Evolutionary conservation across 2,113 vertebrate species (phyloP), one percentile per base, ranked within the genome.

Genomic region (Leuciscus idus): DNA sequence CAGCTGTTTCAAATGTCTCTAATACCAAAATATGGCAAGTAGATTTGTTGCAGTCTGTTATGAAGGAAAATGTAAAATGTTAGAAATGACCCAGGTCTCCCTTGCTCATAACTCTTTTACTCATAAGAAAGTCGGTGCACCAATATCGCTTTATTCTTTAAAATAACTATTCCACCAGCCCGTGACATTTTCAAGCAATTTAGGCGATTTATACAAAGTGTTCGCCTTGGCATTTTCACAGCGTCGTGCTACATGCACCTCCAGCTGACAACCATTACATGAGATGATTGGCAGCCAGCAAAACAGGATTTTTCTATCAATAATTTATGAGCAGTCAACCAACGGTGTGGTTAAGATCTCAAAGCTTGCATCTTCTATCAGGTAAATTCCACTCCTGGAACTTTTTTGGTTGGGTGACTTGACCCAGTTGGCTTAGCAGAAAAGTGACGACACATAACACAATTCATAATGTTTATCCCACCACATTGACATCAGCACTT

Each of bases 401-500:
- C 84, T 78, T 78, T 43, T 43, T 48, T 66, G 68, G 76, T 89
- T 78, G 10, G 48, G 81, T 86, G 73, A 84, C 61, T 74, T 28
- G 26, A 64, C 62, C n/a, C 74, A 77, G 86, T 81, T 75, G 82
- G 85, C 86, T 81, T 46, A 9, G 15, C 57, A 66, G 10, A 17
- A 83, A 62, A 26, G 57, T 10, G 43, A 85, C 36, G 66, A 85
- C 75, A 83, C 79, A 10, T 39, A 78, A 57, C 66, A 70, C 36
- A 83, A 86, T 83, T 87, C 86, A 78, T 80, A 83, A 82, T 85
- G 73, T 87, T 83, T 87, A 87, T 77, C 11, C 48, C 52, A 85
- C 84, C 66, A 57, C 17, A 82, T 83, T 84, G 43, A 52, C 82
- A 87, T 85, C 36, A 86, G 84, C 57, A 39, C 77, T 89, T 85